These are phyloP conservation scores for Andinoacara biseriatus DNA, from an alignment of 2,113 vertebrate species.

Conservation along the genomic window DNA sequence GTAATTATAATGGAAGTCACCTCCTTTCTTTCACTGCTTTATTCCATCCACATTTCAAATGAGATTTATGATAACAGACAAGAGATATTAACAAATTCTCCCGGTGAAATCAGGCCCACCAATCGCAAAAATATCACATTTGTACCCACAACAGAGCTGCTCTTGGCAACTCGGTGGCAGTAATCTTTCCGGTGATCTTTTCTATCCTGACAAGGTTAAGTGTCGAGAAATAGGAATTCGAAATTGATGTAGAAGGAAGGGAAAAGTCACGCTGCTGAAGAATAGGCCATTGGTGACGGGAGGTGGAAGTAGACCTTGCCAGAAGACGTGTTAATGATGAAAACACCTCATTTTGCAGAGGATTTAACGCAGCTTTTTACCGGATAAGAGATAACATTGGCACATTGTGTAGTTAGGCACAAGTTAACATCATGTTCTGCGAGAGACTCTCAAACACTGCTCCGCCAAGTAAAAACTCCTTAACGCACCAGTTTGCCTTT, in stretches of 20 bases:
- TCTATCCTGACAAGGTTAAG: constrained; percentile 29
- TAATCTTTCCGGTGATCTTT: constrained; percentile 38
- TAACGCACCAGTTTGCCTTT: constrained; percentile 36
- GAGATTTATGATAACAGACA: constrained; percentile 9
- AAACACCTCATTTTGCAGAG: not conserved
- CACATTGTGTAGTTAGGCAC: constrained; percentile 13
- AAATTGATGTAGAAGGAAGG: constrained; percentile 31
- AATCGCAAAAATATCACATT: constrained; percentile 29
- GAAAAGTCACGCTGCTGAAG: constrained; percentile 16
- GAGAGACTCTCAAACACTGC: constrained; percentile 6
- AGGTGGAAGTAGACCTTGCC: not conserved
- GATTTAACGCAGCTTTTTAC: constrained; percentile 26
- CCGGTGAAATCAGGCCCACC: constrained; percentile 22
- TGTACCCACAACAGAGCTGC: constrained; percentile 10
- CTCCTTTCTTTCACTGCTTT: not conserved
- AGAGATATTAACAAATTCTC: constrained; percentile 23
- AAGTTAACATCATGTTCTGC: constrained; percentile 27
- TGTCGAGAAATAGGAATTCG: constrained; percentile 12
- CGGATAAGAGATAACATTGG: constrained; percentile 25
- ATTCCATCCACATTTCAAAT: not conserved
- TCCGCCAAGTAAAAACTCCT: constrained; percentile 22
- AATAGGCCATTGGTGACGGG: not conserved
- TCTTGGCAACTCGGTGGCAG: not conserved
- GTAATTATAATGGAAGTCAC: not conserved
- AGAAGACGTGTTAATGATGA: constrained; percentile 22